phyloP scores from a whole-genome alignment of 2,888 invertebrate genomes.

The Rotaria macrura region DNA sequence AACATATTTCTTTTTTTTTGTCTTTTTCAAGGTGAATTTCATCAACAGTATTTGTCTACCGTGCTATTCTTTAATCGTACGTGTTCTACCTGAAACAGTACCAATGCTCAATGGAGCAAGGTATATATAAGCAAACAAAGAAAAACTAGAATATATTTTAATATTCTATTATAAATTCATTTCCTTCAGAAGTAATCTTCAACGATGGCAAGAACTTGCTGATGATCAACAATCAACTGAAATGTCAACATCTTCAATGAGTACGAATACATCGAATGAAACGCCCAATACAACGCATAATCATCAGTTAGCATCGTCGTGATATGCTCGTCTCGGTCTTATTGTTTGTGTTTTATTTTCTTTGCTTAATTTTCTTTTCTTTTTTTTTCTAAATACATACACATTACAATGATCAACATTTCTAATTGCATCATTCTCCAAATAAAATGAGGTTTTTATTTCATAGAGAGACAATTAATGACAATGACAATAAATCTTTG shows the following conservation, averaged over 20 bases:
- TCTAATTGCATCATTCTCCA: conserved; percentile 8
- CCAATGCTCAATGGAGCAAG: not conserved
- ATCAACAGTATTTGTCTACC: not conserved
- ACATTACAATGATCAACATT: not conserved
- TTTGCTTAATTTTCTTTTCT: not conserved
- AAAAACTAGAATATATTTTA: too few relatives aligned
- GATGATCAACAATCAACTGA: not conserved
- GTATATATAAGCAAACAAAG: not conserved
- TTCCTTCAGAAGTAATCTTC: not conserved
- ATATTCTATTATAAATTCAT: not conserved
- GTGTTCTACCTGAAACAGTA: not conserved
- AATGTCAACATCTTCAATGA: not conserved
- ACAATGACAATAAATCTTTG: not conserved
- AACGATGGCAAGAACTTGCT: conserved; percentile 17
- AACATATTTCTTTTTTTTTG: too few relatives aligned
- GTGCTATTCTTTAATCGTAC: not conserved
- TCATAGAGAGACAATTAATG: not conserved
- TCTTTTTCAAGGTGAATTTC: not conserved
- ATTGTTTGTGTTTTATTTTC: not conserved
- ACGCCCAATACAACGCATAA: not conserved
- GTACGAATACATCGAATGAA: not conserved
- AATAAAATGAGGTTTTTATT: not conserved
- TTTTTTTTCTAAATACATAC: not conserved
- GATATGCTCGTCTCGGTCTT: not conserved
- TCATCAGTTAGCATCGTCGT: not conserved